phyloP scores from a whole-genome alignment of 2,113 vertebrate genomes.

The Andinoacara biseriatus region DNA sequence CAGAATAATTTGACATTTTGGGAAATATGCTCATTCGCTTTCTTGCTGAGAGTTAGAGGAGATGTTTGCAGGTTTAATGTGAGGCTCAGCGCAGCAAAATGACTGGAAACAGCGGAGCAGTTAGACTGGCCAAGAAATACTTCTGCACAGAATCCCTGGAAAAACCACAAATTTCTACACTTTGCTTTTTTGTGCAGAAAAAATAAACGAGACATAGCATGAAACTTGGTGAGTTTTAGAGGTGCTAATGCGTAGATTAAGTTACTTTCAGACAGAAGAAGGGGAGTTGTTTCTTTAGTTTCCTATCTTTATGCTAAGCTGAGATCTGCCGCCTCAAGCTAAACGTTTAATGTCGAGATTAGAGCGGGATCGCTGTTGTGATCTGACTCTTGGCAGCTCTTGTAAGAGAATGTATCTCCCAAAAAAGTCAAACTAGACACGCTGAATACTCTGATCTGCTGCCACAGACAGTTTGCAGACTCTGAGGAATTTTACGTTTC shows the following conservation, averaged over 20 bases:
- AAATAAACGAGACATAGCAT: neutral
- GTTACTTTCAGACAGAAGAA: neutral
- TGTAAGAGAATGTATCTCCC: neutral
- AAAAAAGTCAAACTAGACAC: neutral
- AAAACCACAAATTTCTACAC: neutral
- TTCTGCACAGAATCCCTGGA: neutral
- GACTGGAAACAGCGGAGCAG: neutral
- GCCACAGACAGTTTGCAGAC: neutral
- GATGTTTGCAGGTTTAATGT: slow-evolving; percentile 1
- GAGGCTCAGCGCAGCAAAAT: neutral
- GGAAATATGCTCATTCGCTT: neutral
- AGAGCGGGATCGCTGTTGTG: neutral
- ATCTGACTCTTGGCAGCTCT: neutral
- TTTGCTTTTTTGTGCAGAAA: neutral
- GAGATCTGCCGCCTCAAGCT: neutral
- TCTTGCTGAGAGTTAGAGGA: neutral
- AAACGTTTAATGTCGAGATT: neutral
- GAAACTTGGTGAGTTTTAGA: neutral
- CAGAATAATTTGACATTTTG: neutral
- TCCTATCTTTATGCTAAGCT: neutral
- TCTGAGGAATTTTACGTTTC: slow-evolving; percentile 53
- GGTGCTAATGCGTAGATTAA: neutral
- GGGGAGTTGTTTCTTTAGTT: neutral
- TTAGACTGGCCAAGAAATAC: neutral
- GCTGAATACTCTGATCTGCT: neutral